phyloP scores from a whole-genome alignment of 2,113 vertebrate species.

The Regulus satrapa region DNA sequence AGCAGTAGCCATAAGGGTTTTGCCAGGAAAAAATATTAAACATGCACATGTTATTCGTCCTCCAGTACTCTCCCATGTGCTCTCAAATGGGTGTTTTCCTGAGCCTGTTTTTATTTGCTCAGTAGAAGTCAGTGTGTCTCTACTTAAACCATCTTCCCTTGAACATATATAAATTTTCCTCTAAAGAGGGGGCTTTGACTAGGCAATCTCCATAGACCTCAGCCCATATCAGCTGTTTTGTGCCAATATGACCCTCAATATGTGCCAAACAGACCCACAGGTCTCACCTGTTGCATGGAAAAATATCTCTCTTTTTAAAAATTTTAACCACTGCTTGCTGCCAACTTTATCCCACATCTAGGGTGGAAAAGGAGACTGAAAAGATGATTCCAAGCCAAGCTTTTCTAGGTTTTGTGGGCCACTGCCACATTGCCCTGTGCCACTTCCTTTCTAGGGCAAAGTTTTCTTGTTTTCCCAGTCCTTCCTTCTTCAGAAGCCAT shows the following conservation, averaged over 20 bases:
- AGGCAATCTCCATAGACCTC: background rate
- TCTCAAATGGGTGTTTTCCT: background rate
- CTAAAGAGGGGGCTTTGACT: background rate
- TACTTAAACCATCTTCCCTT: background rate
- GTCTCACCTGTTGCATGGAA: background rate
- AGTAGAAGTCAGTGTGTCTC: background rate
- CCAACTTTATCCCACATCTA: background rate
- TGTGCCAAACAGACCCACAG: background rate
- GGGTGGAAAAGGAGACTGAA: background rate
- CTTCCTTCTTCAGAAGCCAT: background rate
- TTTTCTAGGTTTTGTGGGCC: background rate
- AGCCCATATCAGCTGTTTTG: background rate
- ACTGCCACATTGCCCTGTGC: background rate
- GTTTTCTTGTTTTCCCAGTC: background rate
- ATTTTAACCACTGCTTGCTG: background rate
- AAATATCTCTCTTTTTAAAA: background rate
- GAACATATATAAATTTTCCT: background rate
- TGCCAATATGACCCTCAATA: background rate
- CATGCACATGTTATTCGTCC: background rate
- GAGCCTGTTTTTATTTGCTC: background rate
- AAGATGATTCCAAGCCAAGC: background rate
- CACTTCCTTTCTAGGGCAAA: background rate
- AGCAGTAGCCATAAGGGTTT: background rate
- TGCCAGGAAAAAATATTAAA: background rate
- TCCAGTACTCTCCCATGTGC: background rate